phyloP scores from a whole-genome alignment of 2,797 vertebrate species.

The Phalanger gymnotis region DNA sequence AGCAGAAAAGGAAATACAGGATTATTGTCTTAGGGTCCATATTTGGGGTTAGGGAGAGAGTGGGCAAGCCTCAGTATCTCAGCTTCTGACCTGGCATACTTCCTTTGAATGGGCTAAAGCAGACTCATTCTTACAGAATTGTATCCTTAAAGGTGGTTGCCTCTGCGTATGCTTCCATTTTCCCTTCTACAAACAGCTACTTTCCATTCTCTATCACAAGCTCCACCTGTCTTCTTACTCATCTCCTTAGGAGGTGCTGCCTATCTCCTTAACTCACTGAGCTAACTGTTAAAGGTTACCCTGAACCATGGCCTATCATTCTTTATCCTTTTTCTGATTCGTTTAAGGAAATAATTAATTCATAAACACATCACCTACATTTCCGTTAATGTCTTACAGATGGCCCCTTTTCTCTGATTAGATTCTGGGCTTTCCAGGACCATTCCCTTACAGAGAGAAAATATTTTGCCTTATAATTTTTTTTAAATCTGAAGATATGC shows the following conservation, averaged over 20 bases:
- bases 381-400: background rate
- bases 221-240: background rate
- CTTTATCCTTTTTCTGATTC: background rate
- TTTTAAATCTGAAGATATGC: conserved; percentile 72
- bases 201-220: background rate
- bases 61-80: background rate
- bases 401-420: background rate
- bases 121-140: background rate
- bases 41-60: background rate
- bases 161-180: background rate
- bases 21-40: background rate
- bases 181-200: background rate
- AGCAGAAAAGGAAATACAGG: background rate
- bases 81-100: background rate
- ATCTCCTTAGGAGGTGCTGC: background rate
- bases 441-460: background rate
- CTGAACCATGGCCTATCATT: background rate
- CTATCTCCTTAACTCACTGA: background rate
- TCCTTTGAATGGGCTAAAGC: background rate
- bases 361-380: background rate
- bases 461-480: conserved; percentile 64
- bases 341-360: background rate
- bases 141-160: background rate
- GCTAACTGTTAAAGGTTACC: background rate
- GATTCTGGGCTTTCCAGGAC: background rate